phyloP scores from a whole-genome alignment of 2,113 vertebrate species.

The Falco punctatus region DNA sequence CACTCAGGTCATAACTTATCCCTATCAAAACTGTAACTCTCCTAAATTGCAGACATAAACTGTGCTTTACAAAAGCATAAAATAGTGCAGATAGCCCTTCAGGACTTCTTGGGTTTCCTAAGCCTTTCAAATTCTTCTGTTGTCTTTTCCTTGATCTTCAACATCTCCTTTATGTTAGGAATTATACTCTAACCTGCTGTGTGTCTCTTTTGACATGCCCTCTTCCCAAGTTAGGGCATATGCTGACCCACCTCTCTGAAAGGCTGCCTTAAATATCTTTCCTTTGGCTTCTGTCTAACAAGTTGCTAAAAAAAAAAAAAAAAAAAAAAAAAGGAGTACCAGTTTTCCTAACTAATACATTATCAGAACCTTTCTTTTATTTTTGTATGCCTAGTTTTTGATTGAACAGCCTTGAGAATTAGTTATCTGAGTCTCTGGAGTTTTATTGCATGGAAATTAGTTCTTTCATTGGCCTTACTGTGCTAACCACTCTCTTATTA shows the following conservation, averaged over 20 bases:
- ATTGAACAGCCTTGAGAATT: background rate
- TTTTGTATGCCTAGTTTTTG: background rate
- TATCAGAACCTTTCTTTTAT: background rate
- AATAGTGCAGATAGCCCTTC: background rate
- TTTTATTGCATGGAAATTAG: constrained; percentile 12
- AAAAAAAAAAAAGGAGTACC: background rate
- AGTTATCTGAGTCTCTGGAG: background rate
- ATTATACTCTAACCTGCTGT: background rate
- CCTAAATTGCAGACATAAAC: background rate
- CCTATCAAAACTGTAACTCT: background rate
- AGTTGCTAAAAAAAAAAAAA: background rate
- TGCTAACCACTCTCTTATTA: constrained; percentile 12
- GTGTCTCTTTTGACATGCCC: background rate
- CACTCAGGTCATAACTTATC: background rate
- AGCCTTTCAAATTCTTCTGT: background rate
- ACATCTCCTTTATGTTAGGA: background rate
- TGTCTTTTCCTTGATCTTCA: background rate
- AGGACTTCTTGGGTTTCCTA: background rate
- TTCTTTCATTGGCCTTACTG: constrained; percentile 7
- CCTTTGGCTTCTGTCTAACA: background rate
- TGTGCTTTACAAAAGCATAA: background rate
- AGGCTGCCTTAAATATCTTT: background rate
- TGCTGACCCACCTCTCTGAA: background rate
- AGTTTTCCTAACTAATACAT: background rate
- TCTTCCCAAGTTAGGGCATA: background rate